Evolutionary conservation across 2,113 vertebrate species (phyloP).

Genomic region (Zosterops japonicus): DNA sequence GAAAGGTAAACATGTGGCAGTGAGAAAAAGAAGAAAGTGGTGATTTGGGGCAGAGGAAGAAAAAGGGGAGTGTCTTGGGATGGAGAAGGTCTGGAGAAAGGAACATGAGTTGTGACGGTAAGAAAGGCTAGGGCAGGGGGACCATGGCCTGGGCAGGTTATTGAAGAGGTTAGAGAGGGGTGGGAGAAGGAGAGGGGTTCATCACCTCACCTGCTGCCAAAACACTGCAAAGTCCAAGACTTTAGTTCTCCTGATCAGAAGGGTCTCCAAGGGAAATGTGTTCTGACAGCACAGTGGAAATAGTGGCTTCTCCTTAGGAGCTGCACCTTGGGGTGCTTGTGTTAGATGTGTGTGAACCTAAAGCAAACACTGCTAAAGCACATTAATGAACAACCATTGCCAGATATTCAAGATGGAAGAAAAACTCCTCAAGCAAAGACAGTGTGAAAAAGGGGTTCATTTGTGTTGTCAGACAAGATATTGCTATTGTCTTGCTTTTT

Average conservation of each 20-base stretch:
- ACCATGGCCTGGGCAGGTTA: fast-evolving
- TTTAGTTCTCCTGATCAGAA: not conserved
- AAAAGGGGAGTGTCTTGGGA: not conserved
- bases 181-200: not conserved
- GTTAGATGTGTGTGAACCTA: not conserved
- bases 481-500: not conserved
- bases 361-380: not conserved
- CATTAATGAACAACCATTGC: not conserved
- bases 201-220: not conserved
- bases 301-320: not conserved
- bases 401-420: not conserved
- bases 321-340: not conserved
- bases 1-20: not conserved
- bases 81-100: not conserved
- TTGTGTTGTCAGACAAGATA: not conserved
- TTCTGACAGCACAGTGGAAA: not conserved
- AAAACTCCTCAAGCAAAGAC: not conserved
- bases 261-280: fast-evolving
- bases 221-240: not conserved
- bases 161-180: not conserved
- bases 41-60: not conserved
- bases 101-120: not conserved
- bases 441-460: not conserved
- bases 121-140: not conserved
- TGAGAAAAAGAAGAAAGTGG: not conserved